Base-by-base conservation (phyloP, 2,888 invertebrate species). In the Brachyptera risi region DNA sequence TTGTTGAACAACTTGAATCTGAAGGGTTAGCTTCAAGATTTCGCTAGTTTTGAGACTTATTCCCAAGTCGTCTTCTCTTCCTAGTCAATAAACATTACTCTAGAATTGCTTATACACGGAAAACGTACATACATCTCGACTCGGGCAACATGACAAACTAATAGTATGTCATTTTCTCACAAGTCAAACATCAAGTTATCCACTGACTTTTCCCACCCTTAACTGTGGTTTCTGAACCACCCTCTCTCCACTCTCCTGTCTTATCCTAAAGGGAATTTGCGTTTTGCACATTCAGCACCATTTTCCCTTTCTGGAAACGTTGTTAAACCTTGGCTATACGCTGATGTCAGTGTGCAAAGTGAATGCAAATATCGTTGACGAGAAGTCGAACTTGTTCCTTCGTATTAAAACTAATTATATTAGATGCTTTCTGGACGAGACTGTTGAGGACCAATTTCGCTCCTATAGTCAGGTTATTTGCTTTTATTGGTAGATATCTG, bases 251-350 rank as follows among this genome's bases (percentile, higher is more conserved):
- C 51, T 17, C 38, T 23, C 38, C 42, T 24, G 19, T 50, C 42
- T 51, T 24, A 9, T 50, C 26, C 51, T 21, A 26, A 31, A 35
- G 58, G 51, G 61, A 51, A 51, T 62, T 62, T 58, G 61, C 61
- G 58, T 62, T 62, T 51, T 58, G 61, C 61, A 40, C 26, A 62
- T 54, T 58, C 58, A 58, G 58, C 61, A 54, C 37, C 19, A 13
- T 35, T 24, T 47, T 5, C 17, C 1, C 35, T 50, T 35, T 38
- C 51, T 58, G 47, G 35, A 44, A 51, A 51, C 54, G 61, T 40
- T 50, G 49, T 47, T n/a, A 26, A 50, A 21, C 47, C 47, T 27
- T 35, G 40, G 27, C 54, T 40, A 35, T 54, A 40, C 61, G 40
- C 24, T 58, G 58, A 50, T 54, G 58, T 27, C 58, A 24, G 40